Percentiles rank a stretch among this genome's conserved stretches.
Conservation (phyloP, 2,113 vertebrate genomes). For the Nycticryphes semicollaris region DNA sequence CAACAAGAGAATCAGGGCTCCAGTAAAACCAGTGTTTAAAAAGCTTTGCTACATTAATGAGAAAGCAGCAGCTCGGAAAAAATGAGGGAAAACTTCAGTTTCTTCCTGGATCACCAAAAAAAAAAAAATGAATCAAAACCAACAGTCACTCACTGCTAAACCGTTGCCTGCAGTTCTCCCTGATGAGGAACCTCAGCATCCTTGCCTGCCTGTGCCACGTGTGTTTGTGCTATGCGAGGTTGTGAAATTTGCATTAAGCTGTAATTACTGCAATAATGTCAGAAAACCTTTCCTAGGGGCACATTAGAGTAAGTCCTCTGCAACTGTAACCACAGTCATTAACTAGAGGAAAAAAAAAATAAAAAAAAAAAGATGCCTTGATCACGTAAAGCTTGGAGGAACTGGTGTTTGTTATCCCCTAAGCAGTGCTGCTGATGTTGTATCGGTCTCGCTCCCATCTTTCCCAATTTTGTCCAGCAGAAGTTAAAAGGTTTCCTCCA, state of each 20-base stretch:
- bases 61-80: not conserved
- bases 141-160: not conserved
- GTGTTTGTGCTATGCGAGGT: not conserved
- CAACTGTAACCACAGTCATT: constrained; percentile 16
- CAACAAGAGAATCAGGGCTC: not conserved
- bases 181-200: not conserved
- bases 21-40: not conserved
- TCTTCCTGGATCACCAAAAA: not conserved
- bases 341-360: not conserved
- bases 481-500: not conserved
- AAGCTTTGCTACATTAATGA: not conserved
- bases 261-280: constrained; percentile 33
- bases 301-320: not conserved
- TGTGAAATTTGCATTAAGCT: constrained; percentile 55
- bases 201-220: not conserved
- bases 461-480: rapidly evolving
- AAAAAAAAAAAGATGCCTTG: not conserved
- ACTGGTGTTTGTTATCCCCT: not conserved
- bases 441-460: not conserved
- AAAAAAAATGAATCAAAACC: no score
- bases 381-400: not conserved
- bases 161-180: rapidly evolving
- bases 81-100: not conserved
- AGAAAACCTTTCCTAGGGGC: constrained; percentile 54
- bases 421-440: not conserved